Conservation (phyloP, 64 coral and sea anemone species). For the Porites lutea region DNA sequence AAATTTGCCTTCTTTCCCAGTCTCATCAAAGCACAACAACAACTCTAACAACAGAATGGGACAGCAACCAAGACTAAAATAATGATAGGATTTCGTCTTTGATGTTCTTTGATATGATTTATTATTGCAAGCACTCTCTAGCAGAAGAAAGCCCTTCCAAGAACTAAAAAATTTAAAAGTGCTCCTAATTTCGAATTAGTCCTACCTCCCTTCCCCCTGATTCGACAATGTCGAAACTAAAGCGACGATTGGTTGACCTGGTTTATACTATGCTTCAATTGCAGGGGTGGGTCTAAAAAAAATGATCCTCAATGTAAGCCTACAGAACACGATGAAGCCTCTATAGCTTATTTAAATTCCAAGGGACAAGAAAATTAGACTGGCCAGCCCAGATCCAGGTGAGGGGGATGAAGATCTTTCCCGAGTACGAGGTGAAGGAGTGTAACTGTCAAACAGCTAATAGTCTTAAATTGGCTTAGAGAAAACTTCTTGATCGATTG, state of each 20-base stretch:
- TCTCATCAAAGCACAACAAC: no score
- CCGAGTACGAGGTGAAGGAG: background rate
- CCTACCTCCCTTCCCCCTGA: no score
- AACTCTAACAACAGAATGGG: background rate
- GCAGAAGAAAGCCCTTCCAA: background rate
- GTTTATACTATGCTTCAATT: no score
- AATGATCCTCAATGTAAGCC: background rate
- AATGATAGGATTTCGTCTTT: no score
- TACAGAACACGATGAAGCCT: slow-evolving; percentile 5
- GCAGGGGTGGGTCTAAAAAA: background rate
- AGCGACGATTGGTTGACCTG: no score
- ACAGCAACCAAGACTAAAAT: background rate
- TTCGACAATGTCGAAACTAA: no score
- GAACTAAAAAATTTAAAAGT: slow-evolving; percentile 5
- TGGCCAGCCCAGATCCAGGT: slow-evolving; percentile 36
- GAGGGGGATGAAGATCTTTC: background rate
- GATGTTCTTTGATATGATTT: no score
- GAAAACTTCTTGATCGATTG: background rate
- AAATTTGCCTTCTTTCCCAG: no score
- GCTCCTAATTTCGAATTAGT: no score
- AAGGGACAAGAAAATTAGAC: slow-evolving; percentile 17
- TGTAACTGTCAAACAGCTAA: background rate
- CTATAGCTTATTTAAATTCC: slow-evolving; percentile 13
- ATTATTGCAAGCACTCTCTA: no score
- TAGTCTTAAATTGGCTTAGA: slow-evolving; percentile 39